A percentile compares a stretch with the other conserved stretches of the same genome.
Conservation (phyloP, 2,888 invertebrate genomes). For the Petrophora chlorosata region DNA sequence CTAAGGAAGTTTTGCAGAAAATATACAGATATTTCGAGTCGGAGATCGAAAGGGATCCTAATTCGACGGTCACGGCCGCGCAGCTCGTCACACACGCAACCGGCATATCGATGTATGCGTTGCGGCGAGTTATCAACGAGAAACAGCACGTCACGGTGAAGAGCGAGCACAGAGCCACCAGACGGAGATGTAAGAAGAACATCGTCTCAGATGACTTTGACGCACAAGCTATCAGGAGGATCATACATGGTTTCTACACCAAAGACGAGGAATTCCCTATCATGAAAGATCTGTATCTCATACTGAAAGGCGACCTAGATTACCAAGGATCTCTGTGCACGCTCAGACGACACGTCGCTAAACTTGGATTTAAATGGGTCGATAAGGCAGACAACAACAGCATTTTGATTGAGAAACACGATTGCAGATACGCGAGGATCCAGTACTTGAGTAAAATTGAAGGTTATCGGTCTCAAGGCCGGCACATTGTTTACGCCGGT, state of each 20-base stretch:
- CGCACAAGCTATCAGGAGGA: conserved; percentile 42
- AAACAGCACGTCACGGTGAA: conserved; percentile 34
- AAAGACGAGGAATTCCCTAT: conserved; percentile 46
- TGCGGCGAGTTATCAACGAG: conserved; percentile 42
- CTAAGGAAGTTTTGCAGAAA: conserved; percentile 46
- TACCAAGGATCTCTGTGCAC: conserved; percentile 47
- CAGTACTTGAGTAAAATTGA: conserved; percentile 47
- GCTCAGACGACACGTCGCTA: conserved; percentile 42
- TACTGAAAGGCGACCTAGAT: conserved; percentile 45
- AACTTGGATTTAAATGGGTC: conserved; percentile 47
- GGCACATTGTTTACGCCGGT: conserved; percentile 44
- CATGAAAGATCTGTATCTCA: conserved; percentile 45
- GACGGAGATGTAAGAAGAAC: conserved; percentile 39
- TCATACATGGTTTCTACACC: conserved; percentile 46
- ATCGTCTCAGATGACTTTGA: conserved; percentile 41
- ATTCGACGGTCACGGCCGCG: conserved; percentile 45
- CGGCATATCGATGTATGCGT: conserved; percentile 45
- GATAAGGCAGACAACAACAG: conserved; percentile 46
- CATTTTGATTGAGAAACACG: conserved; percentile 46
- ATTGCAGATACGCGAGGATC: conserved; percentile 41
- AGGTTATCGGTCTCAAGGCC: conserved; percentile 40
- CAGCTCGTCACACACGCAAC: conserved; percentile 48
- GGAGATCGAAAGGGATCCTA: conserved; percentile 45
- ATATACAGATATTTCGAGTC: conserved; percentile 46
- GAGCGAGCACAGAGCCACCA: conserved; percentile 33